phyloP scores from a whole-genome alignment of 1,140 invertebrate genomes.

The Trachymyrmex septentrionalis region DNA sequence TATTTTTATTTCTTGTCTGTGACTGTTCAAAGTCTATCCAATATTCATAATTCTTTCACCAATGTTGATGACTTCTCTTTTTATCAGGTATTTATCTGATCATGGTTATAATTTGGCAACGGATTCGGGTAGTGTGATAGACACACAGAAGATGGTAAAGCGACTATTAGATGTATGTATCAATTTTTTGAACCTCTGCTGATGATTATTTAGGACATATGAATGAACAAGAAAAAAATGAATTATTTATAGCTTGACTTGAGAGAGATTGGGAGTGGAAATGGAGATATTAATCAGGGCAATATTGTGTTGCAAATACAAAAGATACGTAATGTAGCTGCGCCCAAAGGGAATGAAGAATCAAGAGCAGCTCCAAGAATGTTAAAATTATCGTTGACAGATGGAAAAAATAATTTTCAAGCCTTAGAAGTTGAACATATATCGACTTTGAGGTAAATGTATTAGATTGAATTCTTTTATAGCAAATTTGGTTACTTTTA shows the following conservation, averaged over 20 bases:
- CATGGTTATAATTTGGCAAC: constrained; percentile 89
- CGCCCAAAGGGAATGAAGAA: constrained; percentile 96
- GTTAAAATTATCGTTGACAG: constrained; percentile 93
- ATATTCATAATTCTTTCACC: neutral
- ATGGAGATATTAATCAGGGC: constrained; percentile 89
- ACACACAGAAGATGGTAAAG: constrained; percentile 89
- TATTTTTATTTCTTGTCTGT: too few relatives aligned
- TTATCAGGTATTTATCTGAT: constrained; percentile 90
- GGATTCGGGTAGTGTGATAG: constrained; percentile 89
- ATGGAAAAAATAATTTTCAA: constrained; percentile 93
- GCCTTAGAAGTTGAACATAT: constrained; percentile 92
- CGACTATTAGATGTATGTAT: constrained; percentile 92
- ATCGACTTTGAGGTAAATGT: constrained; percentile 88
- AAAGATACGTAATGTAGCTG: constrained; percentile 94
- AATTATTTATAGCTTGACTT: constrained; percentile 90
- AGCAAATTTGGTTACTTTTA: too few relatives aligned
- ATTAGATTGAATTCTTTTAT: too few relatives aligned
- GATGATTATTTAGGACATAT: neutral
- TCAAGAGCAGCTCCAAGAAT: constrained; percentile 93
- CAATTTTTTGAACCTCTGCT: neutral
- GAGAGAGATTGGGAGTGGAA: constrained; percentile 91
- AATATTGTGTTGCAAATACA: constrained; percentile 95
- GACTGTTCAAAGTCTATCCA: neutral
- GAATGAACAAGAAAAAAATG: neutral
- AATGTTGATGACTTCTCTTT: constrained; percentile 37